Evolutionary conservation across 1,140 invertebrate species (phyloP).

Genomic region (Drosophila pseudoobscura): DNA sequence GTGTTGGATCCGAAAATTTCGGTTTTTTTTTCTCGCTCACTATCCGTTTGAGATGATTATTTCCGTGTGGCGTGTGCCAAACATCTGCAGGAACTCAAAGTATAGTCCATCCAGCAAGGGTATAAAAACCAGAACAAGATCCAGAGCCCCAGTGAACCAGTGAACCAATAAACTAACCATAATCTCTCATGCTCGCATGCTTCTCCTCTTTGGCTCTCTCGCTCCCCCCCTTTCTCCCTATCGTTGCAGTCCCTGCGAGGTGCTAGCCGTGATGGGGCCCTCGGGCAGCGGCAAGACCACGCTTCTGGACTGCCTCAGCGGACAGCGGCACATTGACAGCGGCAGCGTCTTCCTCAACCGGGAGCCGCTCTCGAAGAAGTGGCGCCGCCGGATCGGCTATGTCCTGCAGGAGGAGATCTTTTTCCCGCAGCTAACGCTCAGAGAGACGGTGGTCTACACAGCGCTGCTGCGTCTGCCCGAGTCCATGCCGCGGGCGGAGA

Average conservation of each 20-base stretch:
- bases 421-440: conserved; percentile 91
- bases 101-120: no score
- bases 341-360: conserved; percentile 91
- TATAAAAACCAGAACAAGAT: no score
- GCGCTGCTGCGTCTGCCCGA: conserved; percentile 90
- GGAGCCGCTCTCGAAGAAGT: conserved; percentile 89
- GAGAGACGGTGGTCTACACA: conserved; percentile 91
- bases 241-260: conserved; percentile 86
- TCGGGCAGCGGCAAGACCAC: conserved; percentile 93
- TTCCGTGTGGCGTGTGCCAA: no score
- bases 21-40: no score
- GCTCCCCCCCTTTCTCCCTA: background rate
- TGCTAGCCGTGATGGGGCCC: conserved; percentile 93
- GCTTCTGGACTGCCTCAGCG: conserved; percentile 90
- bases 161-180: conserved; percentile 51
- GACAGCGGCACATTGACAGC: conserved; percentile 87
- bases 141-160: conserved; percentile 47
- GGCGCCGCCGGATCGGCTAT: conserved; percentile 91
- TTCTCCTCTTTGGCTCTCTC: background rate
- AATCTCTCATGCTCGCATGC: conserved; percentile 11
- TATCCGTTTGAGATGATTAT: no score
- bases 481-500: conserved; percentile 88
- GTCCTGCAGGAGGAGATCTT: conserved; percentile 94
- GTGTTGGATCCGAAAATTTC: no score
- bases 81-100: no score